Percentiles rank a stretch among this genome's conserved stretches.
Conservation (phyloP, 2,888 invertebrate genomes). For the Nowickia ferox region DNA sequence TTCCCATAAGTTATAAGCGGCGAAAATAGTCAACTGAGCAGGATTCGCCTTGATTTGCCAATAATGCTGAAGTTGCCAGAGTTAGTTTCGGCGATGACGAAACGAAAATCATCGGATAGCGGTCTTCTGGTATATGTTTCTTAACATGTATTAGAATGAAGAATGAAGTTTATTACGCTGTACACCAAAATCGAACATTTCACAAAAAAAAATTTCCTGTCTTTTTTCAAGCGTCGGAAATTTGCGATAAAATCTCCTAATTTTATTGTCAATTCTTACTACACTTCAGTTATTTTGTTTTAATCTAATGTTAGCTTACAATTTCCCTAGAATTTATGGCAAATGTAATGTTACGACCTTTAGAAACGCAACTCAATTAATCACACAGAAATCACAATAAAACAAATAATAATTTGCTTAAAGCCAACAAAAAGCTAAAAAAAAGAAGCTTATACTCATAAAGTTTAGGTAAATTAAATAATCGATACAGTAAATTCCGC, state of each 20-base stretch:
- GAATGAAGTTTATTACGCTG: no score
- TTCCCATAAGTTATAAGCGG: no score
- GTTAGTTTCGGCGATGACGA: no score
- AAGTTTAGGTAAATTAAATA: constrained; percentile 46
- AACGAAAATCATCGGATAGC: no score
- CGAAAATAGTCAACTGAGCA: no score
- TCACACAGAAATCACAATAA: not conserved
- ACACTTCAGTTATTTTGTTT: not conserved
- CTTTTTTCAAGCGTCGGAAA: no score
- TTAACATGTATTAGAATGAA: no score
- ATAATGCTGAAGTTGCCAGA: no score
- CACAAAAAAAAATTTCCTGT: no score
- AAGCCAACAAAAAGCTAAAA: not conserved
- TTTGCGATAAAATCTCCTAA: not conserved
- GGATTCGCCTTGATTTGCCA: no score
- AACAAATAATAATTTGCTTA: not conserved
- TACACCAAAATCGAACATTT: no score
- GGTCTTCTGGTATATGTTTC: no score
- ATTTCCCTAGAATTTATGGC: constrained; percentile 3
- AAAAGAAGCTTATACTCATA: constrained; percentile 25
- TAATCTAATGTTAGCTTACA: not conserved
- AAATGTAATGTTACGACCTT: constrained; percentile 68
- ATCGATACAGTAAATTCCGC: not conserved
- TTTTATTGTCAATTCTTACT: not conserved
- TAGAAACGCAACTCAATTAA: constrained; percentile 10